Base-by-base conservation (phyloP, 1,140 invertebrate genomes). In the Eumaeus atala region DNA sequence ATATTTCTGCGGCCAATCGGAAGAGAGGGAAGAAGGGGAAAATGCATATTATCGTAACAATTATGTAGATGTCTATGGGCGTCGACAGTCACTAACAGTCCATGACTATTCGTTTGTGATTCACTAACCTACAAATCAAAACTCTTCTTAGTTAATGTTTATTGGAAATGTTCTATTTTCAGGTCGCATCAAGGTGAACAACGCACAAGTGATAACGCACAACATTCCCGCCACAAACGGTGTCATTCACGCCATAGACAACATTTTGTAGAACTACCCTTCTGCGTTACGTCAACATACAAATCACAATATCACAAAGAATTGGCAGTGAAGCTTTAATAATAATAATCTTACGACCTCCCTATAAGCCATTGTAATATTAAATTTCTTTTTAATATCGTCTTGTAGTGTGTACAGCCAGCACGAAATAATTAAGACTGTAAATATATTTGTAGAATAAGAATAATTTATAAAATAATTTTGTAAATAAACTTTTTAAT, bases 201-300 rank as follows among this genome's bases (percentile, higher is more conserved):
- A 93, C 62, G 91, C 91, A 40, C 90, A 92, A 65, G 91, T 95
- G 58, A 84, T 93, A 47, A 93, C 93, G 7, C 92, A 93, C 72
- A 95, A 96, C 76, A 92, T 95, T 62, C 94, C 94, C 64, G 93
- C 94, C 33, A 96, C 95, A 48, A 96, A 96, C 84, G 95, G 95
- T 58, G 95, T 96, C 35, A 93, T 96, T 53, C 95, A 97, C 75
- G 94, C 94, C 14, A 89, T 97, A 49, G 94, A 96, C 70, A 89
- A 91, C 40, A 87, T 95, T 6, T 83, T 95, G 49, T 93, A 89
- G 21, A 28, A 58, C 60, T 58, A 57, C 70, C 68, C 70, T 61
- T 70, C 66, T 70, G 66, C 66, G 71, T 83, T 76, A 78, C 70
- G 80, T 28, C 21, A 6, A 28, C 2, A 28, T 28, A 28, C 21